Evolutionary conservation across 1,140 invertebrate genomes (phyloP), one percentile per base, ranked within the genome.

Genomic region (Drosophila santomea): DNA sequence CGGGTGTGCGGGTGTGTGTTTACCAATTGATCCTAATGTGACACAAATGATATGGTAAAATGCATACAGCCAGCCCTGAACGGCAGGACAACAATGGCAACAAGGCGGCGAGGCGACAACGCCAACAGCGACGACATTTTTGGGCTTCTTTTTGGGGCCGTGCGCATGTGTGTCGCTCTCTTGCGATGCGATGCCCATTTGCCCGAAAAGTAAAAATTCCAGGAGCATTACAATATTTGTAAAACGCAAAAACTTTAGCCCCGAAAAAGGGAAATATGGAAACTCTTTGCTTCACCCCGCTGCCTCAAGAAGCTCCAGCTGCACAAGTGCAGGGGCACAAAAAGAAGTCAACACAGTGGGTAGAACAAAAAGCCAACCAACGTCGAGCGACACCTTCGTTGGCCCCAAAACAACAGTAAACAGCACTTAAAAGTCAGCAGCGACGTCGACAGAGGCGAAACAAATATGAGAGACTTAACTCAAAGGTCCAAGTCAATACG

Each of bases 21-120:
- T 90, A 84, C 85, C 90, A 90, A 91, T 91, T 91, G 90, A 91
- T 91, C 90, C 90, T 91, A 91, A 91, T 91, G 90, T 91, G 90
- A 91, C 90, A 91, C 85, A 91, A 91, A 91, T 91, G 85, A 91
- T 91, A 91, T 84, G 82, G 78, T 83, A 88, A 88, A 86, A 76
- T 90, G 62, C 73, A 76, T 64, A 80, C 83, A 79, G 79, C 64
- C 74, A 73, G 76, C 60, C 74, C 61, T 80, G 81, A 64, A 62
- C 51, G 69, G 73, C 73, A 75, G 62, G 64, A 77, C 55, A 77
- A 77, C 74, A 77, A 77, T 77, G 74, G 56, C 74, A 75, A 68
- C 74, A 54, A 68, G 64, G 74, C 74, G 74, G 60, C 74, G 48
- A 68, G 64, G 74, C 74, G 74, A 67, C 74, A 67, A 63, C 62